Evolutionary conservation across 2,113 vertebrate genomes (phyloP).

Genomic region (Pyxicephalus adspersus): DNA sequence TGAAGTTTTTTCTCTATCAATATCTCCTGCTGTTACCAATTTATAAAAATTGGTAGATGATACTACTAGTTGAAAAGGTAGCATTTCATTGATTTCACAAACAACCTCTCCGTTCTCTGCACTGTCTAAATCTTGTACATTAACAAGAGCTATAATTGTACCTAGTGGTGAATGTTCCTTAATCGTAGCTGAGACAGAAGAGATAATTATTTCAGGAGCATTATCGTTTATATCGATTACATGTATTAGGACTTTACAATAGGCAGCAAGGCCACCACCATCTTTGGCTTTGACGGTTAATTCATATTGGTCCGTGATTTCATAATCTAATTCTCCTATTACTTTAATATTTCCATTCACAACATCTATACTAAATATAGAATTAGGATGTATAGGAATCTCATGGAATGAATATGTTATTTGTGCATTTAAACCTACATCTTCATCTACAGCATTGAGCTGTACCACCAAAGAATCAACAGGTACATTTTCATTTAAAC

Average conservation of each 20-base stretch:
- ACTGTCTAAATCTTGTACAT: constrained; percentile 66
- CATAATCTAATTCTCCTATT: constrained; percentile 83
- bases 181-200: constrained; percentile 62
- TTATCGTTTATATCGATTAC: constrained; percentile 92
- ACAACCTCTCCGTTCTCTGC: constrained; percentile 61
- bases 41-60: constrained; percentile 65
- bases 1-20: constrained; percentile 62
- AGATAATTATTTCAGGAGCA: constrained; percentile 83
- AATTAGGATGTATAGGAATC: background rate
- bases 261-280: constrained; percentile 73
- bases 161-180: constrained; percentile 65
- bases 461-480: constrained; percentile 71
- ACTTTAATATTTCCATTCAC: constrained; percentile 85
- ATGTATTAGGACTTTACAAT: constrained; percentile 80
- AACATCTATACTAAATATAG: constrained; percentile 65
- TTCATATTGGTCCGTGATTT: constrained; percentile 79
- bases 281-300: constrained; percentile 88
- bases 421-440: constrained; percentile 82
- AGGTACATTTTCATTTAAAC: constrained; percentile 63
- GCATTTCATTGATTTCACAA: constrained; percentile 51
- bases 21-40: constrained; percentile 55
- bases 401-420: constrained; percentile 85
- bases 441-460: constrained; percentile 83
- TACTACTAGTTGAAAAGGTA: constrained; percentile 65
- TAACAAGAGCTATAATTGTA: constrained; percentile 69